phyloP scores from a whole-genome alignment of 2,113 vertebrate species.

The Onychostruthus taczanowskii region DNA sequence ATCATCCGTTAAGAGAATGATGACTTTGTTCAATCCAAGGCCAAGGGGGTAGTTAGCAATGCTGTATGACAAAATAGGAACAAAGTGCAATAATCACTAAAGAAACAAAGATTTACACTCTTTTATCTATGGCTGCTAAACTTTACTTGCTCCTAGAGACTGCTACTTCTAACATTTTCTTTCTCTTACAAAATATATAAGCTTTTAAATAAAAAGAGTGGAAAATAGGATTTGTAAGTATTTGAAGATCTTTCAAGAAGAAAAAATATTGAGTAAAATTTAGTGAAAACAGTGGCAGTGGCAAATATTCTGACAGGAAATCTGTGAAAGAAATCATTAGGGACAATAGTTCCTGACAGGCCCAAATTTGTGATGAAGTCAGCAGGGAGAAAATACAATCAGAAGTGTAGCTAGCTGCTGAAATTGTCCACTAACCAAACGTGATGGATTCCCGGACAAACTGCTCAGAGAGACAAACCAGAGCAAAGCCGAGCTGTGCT shows the following conservation, averaged over 20 bases:
- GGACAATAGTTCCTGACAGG: not conserved
- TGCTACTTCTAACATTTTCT: not conserved
- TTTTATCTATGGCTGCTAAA: not conserved
- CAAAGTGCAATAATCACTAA: not conserved
- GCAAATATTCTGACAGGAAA: not conserved
- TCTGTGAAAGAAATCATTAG: not conserved
- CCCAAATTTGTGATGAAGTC: not conserved
- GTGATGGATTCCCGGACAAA: not conserved
- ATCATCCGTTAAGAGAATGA: constrained; percentile 79
- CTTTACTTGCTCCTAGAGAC: not conserved
- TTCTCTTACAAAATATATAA: not conserved
- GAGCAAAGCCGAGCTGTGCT: not conserved
- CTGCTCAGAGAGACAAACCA: not conserved
- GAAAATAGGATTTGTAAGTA: not conserved
- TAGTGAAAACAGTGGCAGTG: not conserved
- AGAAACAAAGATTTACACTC: not conserved
- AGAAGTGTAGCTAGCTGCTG: not conserved
- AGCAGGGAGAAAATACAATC: not conserved
- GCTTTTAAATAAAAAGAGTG: not conserved
- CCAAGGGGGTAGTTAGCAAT: constrained; percentile 86
- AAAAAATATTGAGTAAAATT: not conserved
- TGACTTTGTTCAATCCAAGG: constrained; percentile 85
- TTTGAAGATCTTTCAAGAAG: not conserved
- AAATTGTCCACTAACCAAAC: not conserved
- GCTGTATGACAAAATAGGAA: constrained; percentile 63